Evolutionary conservation across 1,140 invertebrate genomes (phyloP), one percentile per base, ranked within the genome.

Genomic region (Eueides isabella): DNA sequence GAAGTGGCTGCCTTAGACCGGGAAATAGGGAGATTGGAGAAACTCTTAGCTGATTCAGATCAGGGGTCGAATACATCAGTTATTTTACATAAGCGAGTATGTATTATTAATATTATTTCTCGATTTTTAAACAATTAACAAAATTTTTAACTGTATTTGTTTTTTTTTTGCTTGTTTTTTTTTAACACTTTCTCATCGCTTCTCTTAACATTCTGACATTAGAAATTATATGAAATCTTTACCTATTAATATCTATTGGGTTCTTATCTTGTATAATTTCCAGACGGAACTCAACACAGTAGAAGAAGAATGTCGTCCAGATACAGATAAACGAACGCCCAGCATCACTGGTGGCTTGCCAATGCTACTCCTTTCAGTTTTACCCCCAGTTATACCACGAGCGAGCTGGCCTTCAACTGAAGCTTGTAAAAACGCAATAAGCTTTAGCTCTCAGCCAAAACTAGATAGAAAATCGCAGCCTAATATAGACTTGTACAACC

Each of bases 1-100:
- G 97, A 98, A 89, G 95, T 98, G 63, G 95, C 96, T 30, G 96
- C 96, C 71, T 89, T 98, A 62, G 97, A 98, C 84, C 94, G 95
- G 65, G 97, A 98, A 92, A 96, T 98, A 41, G 94, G 94, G 23
- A 95, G 96, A 72, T 92, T 98, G 74, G 96, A 98, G 83, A 95
- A 95, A 71, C 92, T 97, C 77, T 85, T 97, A 26, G 92, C 94
- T 29, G 74, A 76, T 19, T 69, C 69, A 11, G 74, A 75, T 35
- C 35, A 67, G 12, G 65, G 65, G 11, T 72, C 69, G 1, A 71
- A 63, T 67, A 55, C 71, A 33, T 73, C 71, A 6, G 44, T 35
- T 61, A 55, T 66, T 63, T 48, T 73, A 26, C 72, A 74, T 74
- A 74, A 71, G 63, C 55, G 67, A 63, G 71, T 77, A 71, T 67